These are phyloP conservation scores for Darevskia nairensis DNA, from an alignment of 2,797 vertebrate species.

Conservation along the genomic window DNA sequence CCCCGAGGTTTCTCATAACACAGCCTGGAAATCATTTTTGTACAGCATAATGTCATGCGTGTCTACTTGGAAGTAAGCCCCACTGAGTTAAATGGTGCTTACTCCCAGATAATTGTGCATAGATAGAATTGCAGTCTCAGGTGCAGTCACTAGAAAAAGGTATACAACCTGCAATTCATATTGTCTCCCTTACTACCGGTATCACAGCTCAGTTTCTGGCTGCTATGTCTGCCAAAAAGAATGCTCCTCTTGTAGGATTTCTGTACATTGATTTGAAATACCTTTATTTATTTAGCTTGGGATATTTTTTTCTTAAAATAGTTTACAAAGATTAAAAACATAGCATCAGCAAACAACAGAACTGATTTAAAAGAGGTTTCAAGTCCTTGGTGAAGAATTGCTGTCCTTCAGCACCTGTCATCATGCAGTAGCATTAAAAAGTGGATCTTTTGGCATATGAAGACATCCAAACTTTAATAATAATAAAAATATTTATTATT, in stretches of 20 bases:
- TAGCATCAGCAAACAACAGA: no score
- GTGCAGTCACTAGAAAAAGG: neutral
- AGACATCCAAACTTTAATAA: neutral
- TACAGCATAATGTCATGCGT: neutral
- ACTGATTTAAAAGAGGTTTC: neutral
- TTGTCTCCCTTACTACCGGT: neutral
- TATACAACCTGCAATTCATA: neutral
- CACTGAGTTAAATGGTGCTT: no score
- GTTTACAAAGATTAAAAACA: no score
- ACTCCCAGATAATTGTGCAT: neutral
- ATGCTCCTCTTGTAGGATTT: neutral
- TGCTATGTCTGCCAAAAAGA: neutral
- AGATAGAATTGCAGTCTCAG: neutral
- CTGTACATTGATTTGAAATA: neutral
- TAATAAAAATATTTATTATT: neutral
- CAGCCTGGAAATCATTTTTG: no score
- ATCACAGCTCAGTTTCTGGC: slow-evolving; percentile 2
- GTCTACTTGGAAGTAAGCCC: no score
- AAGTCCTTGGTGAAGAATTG: neutral
- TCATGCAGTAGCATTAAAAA: neutral
- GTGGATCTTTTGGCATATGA: neutral
- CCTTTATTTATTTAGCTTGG: neutral
- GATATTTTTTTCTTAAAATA: no score
- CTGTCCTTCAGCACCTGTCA: neutral
- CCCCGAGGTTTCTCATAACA: neutral